Conservation (phyloP, 2,888 invertebrate genomes). For the Nymphalis c-album region DNA sequence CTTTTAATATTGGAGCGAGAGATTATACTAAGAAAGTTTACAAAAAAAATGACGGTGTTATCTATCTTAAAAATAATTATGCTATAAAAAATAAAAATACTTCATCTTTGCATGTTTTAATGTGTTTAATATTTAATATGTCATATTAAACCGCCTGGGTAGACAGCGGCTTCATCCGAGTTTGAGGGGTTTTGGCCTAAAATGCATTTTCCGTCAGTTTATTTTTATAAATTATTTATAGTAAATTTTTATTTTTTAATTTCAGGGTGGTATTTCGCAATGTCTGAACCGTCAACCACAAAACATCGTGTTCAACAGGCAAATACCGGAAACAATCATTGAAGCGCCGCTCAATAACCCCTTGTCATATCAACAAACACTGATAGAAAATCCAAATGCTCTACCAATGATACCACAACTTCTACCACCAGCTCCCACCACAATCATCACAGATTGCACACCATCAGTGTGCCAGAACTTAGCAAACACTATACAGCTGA, state of each 20-base stretch:
- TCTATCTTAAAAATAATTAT: no score
- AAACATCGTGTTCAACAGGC: slow-evolving; percentile 44
- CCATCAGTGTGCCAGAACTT: slow-evolving; percentile 64
- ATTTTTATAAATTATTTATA: not conserved
- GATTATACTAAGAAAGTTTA: no score
- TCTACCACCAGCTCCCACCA: slow-evolving; percentile 44
- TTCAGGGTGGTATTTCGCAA: slow-evolving; percentile 52
- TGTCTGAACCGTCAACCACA: slow-evolving; percentile 43
- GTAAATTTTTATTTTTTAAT: slow-evolving; percentile 27
- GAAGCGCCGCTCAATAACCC: slow-evolving; percentile 44
- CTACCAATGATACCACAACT: slow-evolving; percentile 14
- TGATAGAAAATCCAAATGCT: slow-evolving; percentile 15
- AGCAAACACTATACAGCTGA: slow-evolving; percentile 62
- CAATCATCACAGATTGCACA: slow-evolving; percentile 64
- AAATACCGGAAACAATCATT: slow-evolving; percentile 37
- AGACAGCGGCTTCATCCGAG: no score
- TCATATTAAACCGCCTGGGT: no score
- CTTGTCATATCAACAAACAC: slow-evolving; percentile 25
- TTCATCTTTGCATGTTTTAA: no score
- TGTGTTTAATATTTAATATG: no score
- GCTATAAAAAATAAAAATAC: no score
- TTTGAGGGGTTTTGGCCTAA: no score
- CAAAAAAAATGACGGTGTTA: no score
- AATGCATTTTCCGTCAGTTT: not conserved
- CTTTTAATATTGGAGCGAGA: no score